phyloP scores from a whole-genome alignment of 2,113 vertebrate species.

The Cercopithecus mona region DNA sequence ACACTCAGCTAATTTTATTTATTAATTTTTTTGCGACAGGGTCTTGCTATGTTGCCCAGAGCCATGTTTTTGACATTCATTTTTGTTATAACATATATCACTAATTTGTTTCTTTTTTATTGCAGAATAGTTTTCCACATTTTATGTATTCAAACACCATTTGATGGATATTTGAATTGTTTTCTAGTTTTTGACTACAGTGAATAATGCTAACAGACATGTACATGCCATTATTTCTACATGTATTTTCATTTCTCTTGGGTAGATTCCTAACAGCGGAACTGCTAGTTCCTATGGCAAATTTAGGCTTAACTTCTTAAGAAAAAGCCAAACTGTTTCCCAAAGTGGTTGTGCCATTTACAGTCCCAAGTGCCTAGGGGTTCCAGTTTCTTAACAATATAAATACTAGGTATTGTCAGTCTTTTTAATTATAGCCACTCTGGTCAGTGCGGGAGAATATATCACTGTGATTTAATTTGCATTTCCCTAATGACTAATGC shows the following conservation, averaged over 20 bases:
- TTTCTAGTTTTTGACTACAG: background rate
- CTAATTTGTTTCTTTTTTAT: background rate
- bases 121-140: background rate
- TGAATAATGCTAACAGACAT: background rate
- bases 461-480: background rate
- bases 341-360: background rate
- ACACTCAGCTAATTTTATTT: background rate
- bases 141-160: constrained; percentile 26
- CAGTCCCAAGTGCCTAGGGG: background rate
- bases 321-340: constrained; percentile 26
- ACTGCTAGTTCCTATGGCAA: background rate
- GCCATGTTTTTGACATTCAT: background rate
- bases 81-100: background rate
- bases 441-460: background rate
- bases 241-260: background rate
- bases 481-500: constrained; percentile 23
- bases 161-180: background rate
- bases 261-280: background rate
- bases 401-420: background rate
- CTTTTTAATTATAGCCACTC: background rate
- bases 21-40: background rate
- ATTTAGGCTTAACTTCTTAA: constrained; percentile 33
- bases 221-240: background rate
- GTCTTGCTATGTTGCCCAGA: background rate
- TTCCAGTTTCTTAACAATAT: background rate